Percentiles rank a stretch among this genome's conserved stretches.
These are phyloP conservation scores for Andricus curvator DNA, from an alignment of 2,888 invertebrate genomes.

Conservation along the genomic window DNA sequence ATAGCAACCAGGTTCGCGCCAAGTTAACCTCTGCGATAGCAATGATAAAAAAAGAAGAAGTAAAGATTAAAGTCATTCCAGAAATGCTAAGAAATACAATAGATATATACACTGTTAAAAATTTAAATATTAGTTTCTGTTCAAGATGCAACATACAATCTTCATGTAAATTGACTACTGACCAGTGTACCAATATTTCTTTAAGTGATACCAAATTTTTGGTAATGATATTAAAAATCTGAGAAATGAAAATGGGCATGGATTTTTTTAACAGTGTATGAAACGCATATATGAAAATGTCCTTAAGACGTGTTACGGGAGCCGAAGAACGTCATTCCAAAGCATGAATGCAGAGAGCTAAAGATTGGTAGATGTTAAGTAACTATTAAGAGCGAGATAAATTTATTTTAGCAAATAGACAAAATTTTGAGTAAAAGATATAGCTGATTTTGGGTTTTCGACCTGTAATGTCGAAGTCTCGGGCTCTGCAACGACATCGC, in stretches of 20 bases:
- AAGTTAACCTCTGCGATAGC: slow-evolving; percentile 26
- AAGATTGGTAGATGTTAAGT: slow-evolving; percentile 61
- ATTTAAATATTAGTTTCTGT: not conserved
- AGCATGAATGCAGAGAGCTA: slow-evolving; percentile 74
- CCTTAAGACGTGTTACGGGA: slow-evolving; percentile 53
- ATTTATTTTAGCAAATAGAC: slow-evolving; percentile 50
- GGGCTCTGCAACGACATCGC: slow-evolving; percentile 80
- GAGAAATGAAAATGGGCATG: not conserved
- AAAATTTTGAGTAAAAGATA: slow-evolving; percentile 59
- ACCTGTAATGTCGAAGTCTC: slow-evolving; percentile 91
- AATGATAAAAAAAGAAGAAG: slow-evolving; percentile 18
- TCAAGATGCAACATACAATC: not conserved
- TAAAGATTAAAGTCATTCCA: slow-evolving; percentile 31
- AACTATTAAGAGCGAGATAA: slow-evolving; percentile 52
- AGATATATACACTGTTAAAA: slow-evolving; percentile 25
- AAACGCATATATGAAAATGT: slow-evolving; percentile 42
- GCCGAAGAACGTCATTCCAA: slow-evolving; percentile 72
- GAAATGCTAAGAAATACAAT: slow-evolving; percentile 30
- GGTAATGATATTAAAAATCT: not conserved
- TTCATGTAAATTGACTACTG: not conserved
- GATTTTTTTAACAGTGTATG: slow-evolving; percentile 48
- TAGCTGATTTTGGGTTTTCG: slow-evolving; percentile 71
- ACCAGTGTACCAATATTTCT: not conserved
- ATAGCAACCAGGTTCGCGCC: slow-evolving; percentile 14
- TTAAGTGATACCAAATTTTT: not conserved